phyloP scores from a whole-genome alignment of 2,888 invertebrate genomes.

The Phengaris arion region DNA sequence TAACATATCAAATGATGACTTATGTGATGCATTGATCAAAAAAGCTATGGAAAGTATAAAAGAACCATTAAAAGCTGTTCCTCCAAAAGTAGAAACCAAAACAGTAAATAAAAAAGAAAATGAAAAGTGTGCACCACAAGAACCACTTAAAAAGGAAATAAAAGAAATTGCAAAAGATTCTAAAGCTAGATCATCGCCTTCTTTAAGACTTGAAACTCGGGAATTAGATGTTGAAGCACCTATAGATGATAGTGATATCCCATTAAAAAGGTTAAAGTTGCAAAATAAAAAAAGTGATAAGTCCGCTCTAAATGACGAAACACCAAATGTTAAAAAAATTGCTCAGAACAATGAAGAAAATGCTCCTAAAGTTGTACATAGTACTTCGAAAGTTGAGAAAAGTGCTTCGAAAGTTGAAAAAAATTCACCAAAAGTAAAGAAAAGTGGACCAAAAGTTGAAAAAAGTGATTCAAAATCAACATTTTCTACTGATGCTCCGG shows the following conservation, averaged over 20 bases:
- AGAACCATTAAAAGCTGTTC: constrained; percentile 47
- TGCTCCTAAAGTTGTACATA: background rate
- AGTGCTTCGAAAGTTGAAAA: background rate
- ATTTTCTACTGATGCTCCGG: background rate
- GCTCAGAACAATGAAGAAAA: background rate
- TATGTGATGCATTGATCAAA: constrained; percentile 70
- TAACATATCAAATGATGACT: constrained; percentile 71
- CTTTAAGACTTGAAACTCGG: background rate
- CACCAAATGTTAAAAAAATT: background rate
- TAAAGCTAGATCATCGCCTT: background rate
- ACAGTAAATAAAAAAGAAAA: constrained; percentile 23
- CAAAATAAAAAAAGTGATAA: background rate
- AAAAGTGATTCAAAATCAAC: background rate
- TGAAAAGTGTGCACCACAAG: background rate
- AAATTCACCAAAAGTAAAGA: background rate
- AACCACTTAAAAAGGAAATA: constrained; percentile 10
- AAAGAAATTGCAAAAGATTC: constrained; percentile 2
- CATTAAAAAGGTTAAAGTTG: constrained; percentile 18
- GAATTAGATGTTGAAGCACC: background rate
- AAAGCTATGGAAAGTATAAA: constrained; percentile 71
- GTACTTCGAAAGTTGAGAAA: background rate
- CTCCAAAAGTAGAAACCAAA: constrained; percentile 42
- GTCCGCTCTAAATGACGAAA: background rate
- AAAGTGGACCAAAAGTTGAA: background rate
- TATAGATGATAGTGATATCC: constrained; percentile 26